Conservation (phyloP, 2,888 invertebrate species). For the Agrotis exclamationis region DNA sequence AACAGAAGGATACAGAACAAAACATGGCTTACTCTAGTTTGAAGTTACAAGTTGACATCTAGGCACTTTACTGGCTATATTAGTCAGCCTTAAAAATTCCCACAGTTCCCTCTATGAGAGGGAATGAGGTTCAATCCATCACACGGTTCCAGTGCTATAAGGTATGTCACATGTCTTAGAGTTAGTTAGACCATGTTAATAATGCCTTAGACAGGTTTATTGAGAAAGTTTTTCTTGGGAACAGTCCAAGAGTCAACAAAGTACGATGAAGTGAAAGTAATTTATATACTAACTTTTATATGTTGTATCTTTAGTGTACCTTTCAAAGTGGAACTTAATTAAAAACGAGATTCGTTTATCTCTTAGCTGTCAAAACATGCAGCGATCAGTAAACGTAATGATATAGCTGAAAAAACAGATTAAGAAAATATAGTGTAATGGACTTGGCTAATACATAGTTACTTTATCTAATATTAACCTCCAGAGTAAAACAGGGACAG, state of each 20-base stretch:
- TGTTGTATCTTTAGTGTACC: conserved; percentile 3
- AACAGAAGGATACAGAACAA: too few relatives aligned
- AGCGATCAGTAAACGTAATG: neutral
- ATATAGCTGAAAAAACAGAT: neutral
- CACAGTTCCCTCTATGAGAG: neutral
- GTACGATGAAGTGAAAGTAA: conserved; percentile 4
- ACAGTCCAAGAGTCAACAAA: conserved; percentile 25
- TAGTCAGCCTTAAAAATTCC: neutral
- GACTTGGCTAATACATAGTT: neutral
- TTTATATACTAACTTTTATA: conserved; percentile 1
- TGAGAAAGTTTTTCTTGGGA: conserved; percentile 28
- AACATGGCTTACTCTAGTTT: too few relatives aligned
- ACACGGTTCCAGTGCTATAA: too few relatives aligned
- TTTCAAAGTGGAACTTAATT: neutral
- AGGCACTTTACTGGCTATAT: too few relatives aligned
- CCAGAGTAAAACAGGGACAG: conserved; percentile 28
- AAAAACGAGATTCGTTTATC: neutral
- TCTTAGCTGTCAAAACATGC: neutral
- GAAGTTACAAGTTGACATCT: too few relatives aligned
- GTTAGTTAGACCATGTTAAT: neutral
- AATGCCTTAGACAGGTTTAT: conserved; percentile 4
- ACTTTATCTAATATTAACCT: conserved; percentile 24
- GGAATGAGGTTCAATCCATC: neutral
- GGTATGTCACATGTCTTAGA: neutral
- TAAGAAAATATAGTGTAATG: conserved; percentile 9